Evolutionary conservation across 2,113 vertebrate species (phyloP).

Genomic region (Noctilio leporinus): DNA sequence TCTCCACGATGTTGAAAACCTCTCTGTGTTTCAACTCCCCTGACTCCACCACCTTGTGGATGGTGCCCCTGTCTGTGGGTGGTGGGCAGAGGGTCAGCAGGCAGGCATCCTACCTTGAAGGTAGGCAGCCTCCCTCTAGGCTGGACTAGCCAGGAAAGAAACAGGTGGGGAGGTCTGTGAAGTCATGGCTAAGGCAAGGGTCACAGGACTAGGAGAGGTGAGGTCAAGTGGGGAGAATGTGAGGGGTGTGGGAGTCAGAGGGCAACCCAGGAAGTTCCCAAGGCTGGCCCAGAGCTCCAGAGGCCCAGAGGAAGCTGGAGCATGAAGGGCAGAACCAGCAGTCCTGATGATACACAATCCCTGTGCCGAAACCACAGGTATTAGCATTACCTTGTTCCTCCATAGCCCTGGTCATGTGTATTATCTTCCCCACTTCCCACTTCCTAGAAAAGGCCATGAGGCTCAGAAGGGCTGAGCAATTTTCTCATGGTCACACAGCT

Average conservation of each 20-base stretch:
- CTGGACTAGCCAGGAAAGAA: not conserved
- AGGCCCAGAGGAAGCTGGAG: not conserved
- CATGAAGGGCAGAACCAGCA: not conserved
- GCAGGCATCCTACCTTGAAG: not conserved
- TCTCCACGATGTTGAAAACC: conserved; percentile 78
- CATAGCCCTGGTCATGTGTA: not conserved
- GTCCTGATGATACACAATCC: rapidly evolving
- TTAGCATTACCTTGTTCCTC: not conserved
- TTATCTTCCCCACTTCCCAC: not conserved
- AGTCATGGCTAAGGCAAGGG: not conserved
- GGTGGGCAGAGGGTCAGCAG: not conserved
- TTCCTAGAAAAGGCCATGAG: not conserved
- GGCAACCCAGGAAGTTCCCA: not conserved
- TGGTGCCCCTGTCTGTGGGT: conserved; percentile 78
- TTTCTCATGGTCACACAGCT: conserved; percentile 20
- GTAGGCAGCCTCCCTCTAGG: not conserved
- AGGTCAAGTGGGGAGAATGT: not conserved
- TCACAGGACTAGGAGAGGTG: not conserved
- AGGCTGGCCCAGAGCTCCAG: not conserved
- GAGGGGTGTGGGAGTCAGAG: not conserved
- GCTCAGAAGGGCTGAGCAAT: not conserved
- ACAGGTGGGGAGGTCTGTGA: not conserved
- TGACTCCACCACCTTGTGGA: conserved; percentile 80
- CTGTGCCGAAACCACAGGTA: not conserved
- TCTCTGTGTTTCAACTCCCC: not conserved